Percentiles rank a stretch among this genome's conserved stretches.
Conservation (phyloP, 1,140 invertebrate genomes). For the Trypoxylus dichotomus region DNA sequence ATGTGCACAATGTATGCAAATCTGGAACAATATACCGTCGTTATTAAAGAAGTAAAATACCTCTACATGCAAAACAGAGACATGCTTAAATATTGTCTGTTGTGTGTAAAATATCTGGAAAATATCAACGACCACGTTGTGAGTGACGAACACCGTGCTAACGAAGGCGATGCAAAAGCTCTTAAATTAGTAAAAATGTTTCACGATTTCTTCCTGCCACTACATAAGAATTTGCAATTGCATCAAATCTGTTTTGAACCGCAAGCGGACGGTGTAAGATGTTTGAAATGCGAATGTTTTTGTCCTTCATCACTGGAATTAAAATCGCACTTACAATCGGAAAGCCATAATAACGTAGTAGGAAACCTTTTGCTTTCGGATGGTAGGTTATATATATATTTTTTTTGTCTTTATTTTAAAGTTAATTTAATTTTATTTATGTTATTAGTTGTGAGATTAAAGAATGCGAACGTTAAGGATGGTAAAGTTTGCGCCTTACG, state of each 20-base stretch:
- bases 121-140: not conserved
- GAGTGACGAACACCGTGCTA: not conserved
- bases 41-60: not conserved
- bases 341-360: too few relatives aligned
- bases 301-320: not conserved
- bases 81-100: not conserved
- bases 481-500: too few relatives aligned
- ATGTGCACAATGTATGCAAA: not conserved
- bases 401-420: too few relatives aligned
- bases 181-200: not conserved
- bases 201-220: not conserved
- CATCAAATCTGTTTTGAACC: not conserved
- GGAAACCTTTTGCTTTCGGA: too few relatives aligned
- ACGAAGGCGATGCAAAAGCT: not conserved
- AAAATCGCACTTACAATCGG: not conserved
- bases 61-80: not conserved
- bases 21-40: not conserved
- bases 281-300: not conserved
- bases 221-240: not conserved
- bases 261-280: not conserved
- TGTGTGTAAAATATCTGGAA: not conserved
- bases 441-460: too few relatives aligned
- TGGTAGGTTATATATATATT: too few relatives aligned
- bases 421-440: too few relatives aligned
- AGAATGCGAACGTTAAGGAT: too few relatives aligned